Evolutionary conservation across 1,140 invertebrate genomes (phyloP).

Genomic region (Drosophila virilis): DNA sequence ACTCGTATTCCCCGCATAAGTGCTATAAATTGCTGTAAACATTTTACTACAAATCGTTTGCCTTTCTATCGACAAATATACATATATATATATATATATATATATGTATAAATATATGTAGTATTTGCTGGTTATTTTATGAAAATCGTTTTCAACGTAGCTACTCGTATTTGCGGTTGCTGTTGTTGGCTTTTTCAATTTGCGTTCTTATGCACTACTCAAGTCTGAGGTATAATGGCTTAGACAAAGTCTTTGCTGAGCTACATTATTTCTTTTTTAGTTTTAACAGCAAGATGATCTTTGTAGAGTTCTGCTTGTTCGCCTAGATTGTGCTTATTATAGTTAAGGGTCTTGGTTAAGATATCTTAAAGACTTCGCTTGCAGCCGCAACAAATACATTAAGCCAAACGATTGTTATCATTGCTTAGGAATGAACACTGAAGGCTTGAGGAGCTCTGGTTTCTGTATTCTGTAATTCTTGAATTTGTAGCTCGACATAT

Average conservation of each 20-base stretch:
- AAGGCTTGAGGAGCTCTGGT: too few species aligned
- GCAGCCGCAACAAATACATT: too few species aligned
- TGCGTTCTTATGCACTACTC: background rate
- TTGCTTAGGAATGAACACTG: too few species aligned
- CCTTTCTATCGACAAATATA: background rate
- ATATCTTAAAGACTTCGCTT: too few species aligned
- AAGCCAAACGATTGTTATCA: too few species aligned
- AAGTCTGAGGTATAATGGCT: background rate
- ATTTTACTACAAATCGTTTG: constrained; percentile 29
- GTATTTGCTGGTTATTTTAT: constrained; percentile 13
- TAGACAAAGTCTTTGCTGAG: background rate
- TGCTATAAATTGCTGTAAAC: constrained; percentile 36
- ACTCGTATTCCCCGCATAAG: constrained; percentile 1
- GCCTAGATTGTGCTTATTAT: too few species aligned
- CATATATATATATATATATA: background rate
- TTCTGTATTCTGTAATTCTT: too few species aligned
- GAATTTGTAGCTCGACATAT: too few species aligned
- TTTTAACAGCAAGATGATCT: too few species aligned
- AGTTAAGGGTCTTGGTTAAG: too few species aligned
- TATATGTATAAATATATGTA: background rate
- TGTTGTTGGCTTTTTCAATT: constrained; percentile 13
- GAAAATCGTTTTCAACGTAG: constrained; percentile 23
- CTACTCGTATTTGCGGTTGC: constrained; percentile 10
- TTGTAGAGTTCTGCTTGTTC: too few species aligned
- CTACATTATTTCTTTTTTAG: too few species aligned